phyloP scores from a whole-genome alignment of 2,113 vertebrate species.

The Nesospiza acunhae region DNA sequence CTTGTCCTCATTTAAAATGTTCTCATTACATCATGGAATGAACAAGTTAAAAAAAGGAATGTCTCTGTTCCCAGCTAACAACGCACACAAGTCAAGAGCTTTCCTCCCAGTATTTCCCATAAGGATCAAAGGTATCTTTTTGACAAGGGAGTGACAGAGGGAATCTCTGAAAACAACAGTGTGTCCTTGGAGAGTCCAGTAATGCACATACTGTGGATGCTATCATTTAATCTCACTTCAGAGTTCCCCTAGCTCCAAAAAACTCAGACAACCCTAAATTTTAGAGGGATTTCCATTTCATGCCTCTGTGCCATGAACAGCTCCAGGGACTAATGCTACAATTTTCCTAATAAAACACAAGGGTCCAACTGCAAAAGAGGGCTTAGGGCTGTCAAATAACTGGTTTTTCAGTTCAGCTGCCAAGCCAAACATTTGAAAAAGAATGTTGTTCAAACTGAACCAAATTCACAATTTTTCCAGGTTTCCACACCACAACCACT shows the following conservation, averaged over 20 bases:
- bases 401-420: constrained; percentile 31
- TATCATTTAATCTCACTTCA: background rate
- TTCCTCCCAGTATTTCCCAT: background rate
- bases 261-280: background rate
- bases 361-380: constrained; percentile 11
- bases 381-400: constrained; percentile 7
- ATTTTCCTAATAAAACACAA: constrained; percentile 20
- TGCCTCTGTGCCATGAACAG: background rate
- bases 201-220: background rate
- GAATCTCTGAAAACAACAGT: background rate
- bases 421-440: constrained; percentile 42
- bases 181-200: background rate
- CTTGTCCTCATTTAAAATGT: constrained; percentile 47
- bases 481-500: constrained; percentile 45
- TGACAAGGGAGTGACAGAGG: background rate
- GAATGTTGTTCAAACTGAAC: constrained; percentile 29
- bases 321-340: background rate
- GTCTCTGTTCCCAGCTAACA: constrained; percentile 30
- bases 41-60: constrained; percentile 31
- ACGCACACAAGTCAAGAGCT: background rate
- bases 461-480: constrained; percentile 31
- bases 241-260: background rate
- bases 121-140: background rate
- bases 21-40: constrained; percentile 64
- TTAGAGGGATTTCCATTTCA: constrained; percentile 17